Conservation (phyloP, 2,797 vertebrate species). For the Catamblyrhynchus diadema region DNA sequence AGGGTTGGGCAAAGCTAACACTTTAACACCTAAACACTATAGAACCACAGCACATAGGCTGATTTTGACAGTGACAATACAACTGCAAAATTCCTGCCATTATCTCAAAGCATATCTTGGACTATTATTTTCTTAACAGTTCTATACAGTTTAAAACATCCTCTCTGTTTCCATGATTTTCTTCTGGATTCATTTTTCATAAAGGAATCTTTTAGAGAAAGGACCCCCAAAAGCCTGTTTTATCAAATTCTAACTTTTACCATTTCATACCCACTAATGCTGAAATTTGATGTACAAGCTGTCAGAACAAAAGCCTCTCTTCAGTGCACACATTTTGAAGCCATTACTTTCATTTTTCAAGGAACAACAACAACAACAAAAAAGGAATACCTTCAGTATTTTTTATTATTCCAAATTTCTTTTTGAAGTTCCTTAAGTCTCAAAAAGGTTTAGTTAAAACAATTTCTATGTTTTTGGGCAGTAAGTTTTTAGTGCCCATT, state of each 20-base stretch:
- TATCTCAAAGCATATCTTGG: neutral
- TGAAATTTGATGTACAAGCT: constrained; percentile 30
- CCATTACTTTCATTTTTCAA: constrained; percentile 23
- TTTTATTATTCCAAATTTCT: neutral
- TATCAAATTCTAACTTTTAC: constrained; percentile 29
- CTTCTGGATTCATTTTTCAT: neutral
- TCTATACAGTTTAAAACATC: neutral
- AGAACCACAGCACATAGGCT: neutral
- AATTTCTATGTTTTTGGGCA: neutral
- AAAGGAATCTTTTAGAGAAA: neutral
- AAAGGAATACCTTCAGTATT: neutral
- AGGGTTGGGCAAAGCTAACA: neutral
- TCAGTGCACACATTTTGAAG: constrained; percentile 1
- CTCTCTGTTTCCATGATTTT: neutral
- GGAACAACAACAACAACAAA: neutral
- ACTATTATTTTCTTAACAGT: neutral
- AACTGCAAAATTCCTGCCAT: neutral
- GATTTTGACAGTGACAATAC: neutral
- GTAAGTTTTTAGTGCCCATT: neutral
- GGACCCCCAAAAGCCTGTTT: constrained; percentile 1
- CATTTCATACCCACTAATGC: constrained; percentile 6
- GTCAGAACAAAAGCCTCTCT: constrained; percentile 24
- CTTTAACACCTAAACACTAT: neutral
- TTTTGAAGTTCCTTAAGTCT: constrained; percentile 14
- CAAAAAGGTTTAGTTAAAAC: constrained; percentile 9